Percentiles rank a stretch among this genome's conserved stretches.
phyloP scores from a whole-genome alignment of 2,797 vertebrate genomes.

The Silurus aristotelis region DNA sequence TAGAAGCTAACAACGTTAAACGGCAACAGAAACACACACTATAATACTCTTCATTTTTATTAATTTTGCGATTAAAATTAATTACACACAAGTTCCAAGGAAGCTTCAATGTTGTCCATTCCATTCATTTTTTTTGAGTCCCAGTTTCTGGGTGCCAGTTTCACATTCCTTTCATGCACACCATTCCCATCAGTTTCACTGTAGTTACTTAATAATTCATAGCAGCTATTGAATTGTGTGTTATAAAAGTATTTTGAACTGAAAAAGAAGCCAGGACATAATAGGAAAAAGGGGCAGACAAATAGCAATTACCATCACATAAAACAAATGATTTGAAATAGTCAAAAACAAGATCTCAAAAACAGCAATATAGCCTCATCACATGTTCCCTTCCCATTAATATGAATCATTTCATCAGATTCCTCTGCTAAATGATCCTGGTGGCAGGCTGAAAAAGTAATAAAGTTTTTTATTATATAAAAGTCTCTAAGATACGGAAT shows the following conservation, averaged over 20 bases:
- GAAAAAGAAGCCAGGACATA: background rate
- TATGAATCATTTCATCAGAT: slow-evolving; percentile 9
- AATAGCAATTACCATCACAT: background rate
- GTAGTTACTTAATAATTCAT: background rate
- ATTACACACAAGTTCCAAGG: background rate
- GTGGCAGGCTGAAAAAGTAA: background rate
- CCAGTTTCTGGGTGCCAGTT: background rate
- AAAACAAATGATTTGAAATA: background rate
- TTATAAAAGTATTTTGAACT: background rate
- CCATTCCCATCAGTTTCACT: background rate
- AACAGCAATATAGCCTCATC: background rate
- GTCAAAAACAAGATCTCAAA: background rate
- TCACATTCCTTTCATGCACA: slow-evolving; percentile 1
- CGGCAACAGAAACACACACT: background rate
- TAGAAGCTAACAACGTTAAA: background rate
- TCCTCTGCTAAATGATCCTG: background rate
- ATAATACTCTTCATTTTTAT: background rate
- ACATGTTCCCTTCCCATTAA: background rate
- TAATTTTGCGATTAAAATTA: background rate
- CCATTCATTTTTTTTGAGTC: background rate
- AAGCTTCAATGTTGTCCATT: background rate
- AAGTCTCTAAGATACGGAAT: slow-evolving; percentile 22
- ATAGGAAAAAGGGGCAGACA: background rate
- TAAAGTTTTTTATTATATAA: background rate
- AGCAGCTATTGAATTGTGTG: background rate